Evolutionary conservation across 2,797 vertebrate genomes (phyloP), one percentile per base, ranked within the genome.

Genomic region (Danio choprae): DNA sequence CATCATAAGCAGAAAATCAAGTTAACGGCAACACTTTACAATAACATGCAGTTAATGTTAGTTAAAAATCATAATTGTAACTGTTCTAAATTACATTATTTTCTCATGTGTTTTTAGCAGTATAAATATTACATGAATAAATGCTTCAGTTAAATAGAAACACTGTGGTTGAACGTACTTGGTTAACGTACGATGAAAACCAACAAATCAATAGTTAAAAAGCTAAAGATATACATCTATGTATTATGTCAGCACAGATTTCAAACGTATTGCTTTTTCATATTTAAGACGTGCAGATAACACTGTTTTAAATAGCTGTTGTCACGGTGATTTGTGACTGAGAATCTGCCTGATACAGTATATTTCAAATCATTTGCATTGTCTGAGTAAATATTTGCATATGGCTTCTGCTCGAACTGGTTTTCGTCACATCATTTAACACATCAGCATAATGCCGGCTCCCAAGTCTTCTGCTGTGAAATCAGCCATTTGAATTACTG

Each of bases 301-400:
- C 60, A 38, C 58, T 29, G 36, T 43, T 10, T 43, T 43, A 29
- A 10, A 43, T 12, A 55, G n/a, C 1, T 4, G 40, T 53, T 13
- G 6, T 40, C 36, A 41, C 8, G 29, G 2, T 41, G 1, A 70
- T 70, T 41, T 13, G 36, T 22, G 40, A 43, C 51, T 6, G 12
- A 15, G 38, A 43, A 56, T 56, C 7, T 43, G 7, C 4, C n/a
- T 43, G 29, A 53, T 29, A 29, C 29, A 29, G 3, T 40, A 40
- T 40, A 16, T 70, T 53, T 69, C 0, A 70, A 18, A 13, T 55
- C 1, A 43, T 58, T 56, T 43, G 18, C 18, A 56, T 56, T 51
- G 43, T 43, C 38, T 0, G 2, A 72, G 69, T 43, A 43, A 72
- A 44, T 72, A 72, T 72, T 72, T 72, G 5, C 53, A 58, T 43